Percentiles rank a stretch among this genome's conserved stretches.
Conservation (phyloP, 2,888 invertebrate species). For the Cantharis rufa region DNA sequence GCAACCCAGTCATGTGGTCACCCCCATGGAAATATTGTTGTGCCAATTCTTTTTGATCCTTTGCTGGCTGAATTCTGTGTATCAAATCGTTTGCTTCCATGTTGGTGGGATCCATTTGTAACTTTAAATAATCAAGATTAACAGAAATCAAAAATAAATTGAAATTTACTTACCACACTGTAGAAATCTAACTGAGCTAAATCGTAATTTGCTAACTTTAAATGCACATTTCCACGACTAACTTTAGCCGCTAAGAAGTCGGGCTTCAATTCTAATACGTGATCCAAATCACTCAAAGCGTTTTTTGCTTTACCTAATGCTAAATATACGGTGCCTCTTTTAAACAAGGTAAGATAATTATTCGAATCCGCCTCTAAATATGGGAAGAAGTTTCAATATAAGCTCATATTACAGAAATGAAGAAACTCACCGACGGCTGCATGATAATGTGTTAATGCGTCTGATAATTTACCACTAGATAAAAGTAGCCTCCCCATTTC, state of each 20-base stretch:
- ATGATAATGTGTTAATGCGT: conserved; percentile 97
- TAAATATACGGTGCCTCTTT: conserved; percentile 93
- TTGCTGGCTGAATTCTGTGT: conserved; percentile 66
- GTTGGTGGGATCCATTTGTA: conserved; percentile 75
- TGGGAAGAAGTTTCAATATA: not conserved
- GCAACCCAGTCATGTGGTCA: conserved; percentile 64
- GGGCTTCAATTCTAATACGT: conserved; percentile 90
- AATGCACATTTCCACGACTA: conserved; percentile 79
- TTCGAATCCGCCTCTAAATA: conserved; percentile 87
- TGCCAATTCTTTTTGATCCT: conserved; percentile 66
- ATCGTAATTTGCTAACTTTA: conserved; percentile 86
- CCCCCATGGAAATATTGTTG: conserved; percentile 65
- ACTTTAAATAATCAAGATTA: conserved; percentile 52
- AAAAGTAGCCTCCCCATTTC: conserved; percentile 92
- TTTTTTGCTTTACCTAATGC: conserved; percentile 95
- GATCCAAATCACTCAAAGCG: conserved; percentile 91
- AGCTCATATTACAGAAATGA: not conserved
- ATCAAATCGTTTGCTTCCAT: conserved; percentile 74
- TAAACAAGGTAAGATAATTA: conserved; percentile 95
- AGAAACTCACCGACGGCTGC: conserved; percentile 85
- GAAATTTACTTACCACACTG: conserved; percentile 73
- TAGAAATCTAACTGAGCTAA: conserved; percentile 82
- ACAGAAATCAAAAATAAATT: not conserved
- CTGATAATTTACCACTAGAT: conserved; percentile 89
- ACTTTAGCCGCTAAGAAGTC: conserved; percentile 88